Evolutionary conservation across 2,888 invertebrate genomes (phyloP).

Genomic region (Zaprionus bogoriensis): DNA sequence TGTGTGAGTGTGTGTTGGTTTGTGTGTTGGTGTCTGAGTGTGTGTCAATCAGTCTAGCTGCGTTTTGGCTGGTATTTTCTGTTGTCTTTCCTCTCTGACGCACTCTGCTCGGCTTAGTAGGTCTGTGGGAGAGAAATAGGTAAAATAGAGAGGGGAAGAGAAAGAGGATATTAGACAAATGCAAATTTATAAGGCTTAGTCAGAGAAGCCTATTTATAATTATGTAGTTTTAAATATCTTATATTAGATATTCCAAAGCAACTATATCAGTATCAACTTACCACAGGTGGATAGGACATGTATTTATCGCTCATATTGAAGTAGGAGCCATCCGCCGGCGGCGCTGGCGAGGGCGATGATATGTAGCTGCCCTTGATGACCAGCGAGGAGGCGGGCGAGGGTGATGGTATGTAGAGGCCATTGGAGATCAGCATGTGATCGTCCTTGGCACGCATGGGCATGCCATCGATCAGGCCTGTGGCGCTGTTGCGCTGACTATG

Average conservation of each 20-base stretch:
- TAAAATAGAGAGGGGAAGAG: conserved; percentile 7
- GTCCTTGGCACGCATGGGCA: conserved; percentile 78
- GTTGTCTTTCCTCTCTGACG: conserved; percentile 48
- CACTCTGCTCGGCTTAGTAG: conserved; percentile 51
- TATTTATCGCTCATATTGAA: conserved; percentile 82
- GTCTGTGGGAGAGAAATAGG: conserved; percentile 48
- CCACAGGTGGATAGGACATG: conserved; percentile 82
- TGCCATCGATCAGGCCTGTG: conserved; percentile 64
- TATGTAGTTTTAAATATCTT: no score
- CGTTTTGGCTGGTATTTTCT: conserved; percentile 44
- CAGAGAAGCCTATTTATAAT: no score
- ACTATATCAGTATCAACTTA: conserved; percentile 66
- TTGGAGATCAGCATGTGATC: conserved; percentile 81
- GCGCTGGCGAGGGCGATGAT: conserved; percentile 81
- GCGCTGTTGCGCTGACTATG: conserved; percentile 79
- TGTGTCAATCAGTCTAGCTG: conserved; percentile 75
- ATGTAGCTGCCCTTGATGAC: conserved; percentile 82
- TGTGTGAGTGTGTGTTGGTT: conserved; percentile 9
- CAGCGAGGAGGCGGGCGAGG: conserved; percentile 80
- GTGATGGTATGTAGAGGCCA: conserved; percentile 80
- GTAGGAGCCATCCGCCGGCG: conserved; percentile 81
- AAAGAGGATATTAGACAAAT: conserved; percentile 14
- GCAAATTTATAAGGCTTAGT: not conserved
- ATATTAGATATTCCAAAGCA: no score
- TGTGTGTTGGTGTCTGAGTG: conserved; percentile 15